Evolutionary conservation across 64 coral and sea anemone genomes (phyloP), one percentile per base, ranked within the genome.

Genomic region (Stichodactyla helianthus): DNA sequence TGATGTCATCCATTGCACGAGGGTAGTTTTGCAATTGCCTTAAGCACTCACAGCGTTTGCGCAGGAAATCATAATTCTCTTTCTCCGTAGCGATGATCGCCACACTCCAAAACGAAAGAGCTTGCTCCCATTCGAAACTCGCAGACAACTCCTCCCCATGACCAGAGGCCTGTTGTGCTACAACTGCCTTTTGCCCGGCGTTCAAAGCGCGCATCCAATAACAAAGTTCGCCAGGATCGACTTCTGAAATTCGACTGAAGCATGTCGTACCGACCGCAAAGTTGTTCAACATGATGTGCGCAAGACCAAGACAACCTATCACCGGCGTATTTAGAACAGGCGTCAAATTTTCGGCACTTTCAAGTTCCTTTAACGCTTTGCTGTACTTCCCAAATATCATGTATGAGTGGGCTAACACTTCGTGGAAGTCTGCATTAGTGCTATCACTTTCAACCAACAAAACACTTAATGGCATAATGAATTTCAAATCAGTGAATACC

Each of bases 1-100:
- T n/a, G n/a, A n/a, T n/a, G n/a, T n/a, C n/a, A n/a, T n/a, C 93
- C 57, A 95, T 77, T 64, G 90, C 90, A 25, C 79, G 51, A 44
- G 74, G 82, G 65, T 86, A 92, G 0, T 53, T 65, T 22, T 82
- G 19, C 28, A 95, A 87, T 5, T 90, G 86, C 65, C 89, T 90
- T 55, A 61, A 95, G 62, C 93, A 95, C 51, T 88, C 91, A 56
- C 1, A 95, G 51, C 90, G 93, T 90, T 86, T 92, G 87, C 93
- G 93, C 83, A 95, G 74, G n/a, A 88, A 65, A 28, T 95, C 93
- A 51, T 58, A 59, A 51, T 86, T 68, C 22, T 95, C 83, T 71
- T 77, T 86, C 27, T 77, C 65, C n/a, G 71, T 61, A 10, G 93
- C 90, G 52, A 86, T 76, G 2, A 92, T 62, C 7, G 85, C 67